These are phyloP conservation scores for Geopemphigus sp. DNA, from an alignment of 1,140 invertebrate genomes.

Conservation along the genomic window DNA sequence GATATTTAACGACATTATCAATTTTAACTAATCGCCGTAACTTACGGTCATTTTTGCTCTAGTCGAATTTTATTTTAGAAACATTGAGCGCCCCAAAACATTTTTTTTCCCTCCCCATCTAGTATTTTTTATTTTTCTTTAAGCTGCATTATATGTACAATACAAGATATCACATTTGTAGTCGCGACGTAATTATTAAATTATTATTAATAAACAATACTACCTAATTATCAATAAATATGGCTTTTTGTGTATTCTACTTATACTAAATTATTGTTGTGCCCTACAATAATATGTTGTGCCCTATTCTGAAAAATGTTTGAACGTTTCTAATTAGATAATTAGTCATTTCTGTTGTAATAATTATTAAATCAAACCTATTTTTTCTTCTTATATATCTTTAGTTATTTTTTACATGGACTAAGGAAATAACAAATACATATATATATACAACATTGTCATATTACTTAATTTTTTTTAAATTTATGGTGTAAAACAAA, in stretches of 20 bases:
- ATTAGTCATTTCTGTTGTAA: too few species aligned
- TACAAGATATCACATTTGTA: background rate
- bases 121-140: background rate
- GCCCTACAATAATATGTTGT: too few species aligned
- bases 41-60: background rate
- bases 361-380: background rate
- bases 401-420: background rate
- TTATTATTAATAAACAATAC: background rate
- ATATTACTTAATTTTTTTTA: background rate
- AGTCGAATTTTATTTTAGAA: background rate
- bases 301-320: too few species aligned
- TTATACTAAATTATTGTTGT: too few species aligned
- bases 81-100: too few species aligned
- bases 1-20: background rate
- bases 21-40: too few species aligned
- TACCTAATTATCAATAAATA: background rate
- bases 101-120: too few species aligned
- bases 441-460: background rate
- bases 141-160: too few species aligned
- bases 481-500: constrained; percentile 18
- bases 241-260: too few species aligned
- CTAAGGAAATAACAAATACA: background rate
- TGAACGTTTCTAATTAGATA: too few species aligned
- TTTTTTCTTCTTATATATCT: background rate
- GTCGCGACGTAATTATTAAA: background rate